A percentile compares a stretch with the other conserved stretches of the same genome.
Evolutionary conservation across 2,113 vertebrate genomes (phyloP).

Genomic region (Porphyrio hochstetteri): DNA sequence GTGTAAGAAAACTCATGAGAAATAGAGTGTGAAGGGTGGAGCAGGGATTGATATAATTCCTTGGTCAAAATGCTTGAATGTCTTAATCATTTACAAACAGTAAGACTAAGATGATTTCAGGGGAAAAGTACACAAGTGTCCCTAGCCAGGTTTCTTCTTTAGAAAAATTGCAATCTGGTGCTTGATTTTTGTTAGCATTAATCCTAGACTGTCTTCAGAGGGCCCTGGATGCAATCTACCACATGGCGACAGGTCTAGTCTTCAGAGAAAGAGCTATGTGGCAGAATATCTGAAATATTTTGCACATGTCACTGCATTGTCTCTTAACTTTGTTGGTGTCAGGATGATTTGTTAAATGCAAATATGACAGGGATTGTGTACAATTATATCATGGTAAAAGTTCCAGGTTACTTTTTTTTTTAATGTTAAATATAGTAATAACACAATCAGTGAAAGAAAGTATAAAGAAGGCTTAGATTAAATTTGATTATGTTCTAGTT

Average conservation of each 20-base stretch:
- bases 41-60: neutral
- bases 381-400: neutral
- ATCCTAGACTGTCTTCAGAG: neutral
- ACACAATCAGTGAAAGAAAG: neutral
- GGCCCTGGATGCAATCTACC: neutral
- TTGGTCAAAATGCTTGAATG: neutral
- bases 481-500: neutral
- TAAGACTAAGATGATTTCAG: neutral
- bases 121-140: neutral
- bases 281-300: neutral
- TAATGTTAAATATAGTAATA: neutral
- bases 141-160: neutral
- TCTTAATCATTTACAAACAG: neutral
- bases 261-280: neutral
- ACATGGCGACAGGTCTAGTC: neutral
- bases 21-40: neutral
- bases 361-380: neutral
- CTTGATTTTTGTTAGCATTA: neutral
- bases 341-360: neutral
- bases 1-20: neutral
- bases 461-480: neutral
- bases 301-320: fast-evolving
- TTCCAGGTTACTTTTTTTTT: neutral
- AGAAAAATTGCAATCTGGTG: neutral
- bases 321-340: neutral